These are phyloP conservation scores for Xylota segnis DNA, from an alignment of 2,888 invertebrate genomes.

Conservation along the genomic window DNA sequence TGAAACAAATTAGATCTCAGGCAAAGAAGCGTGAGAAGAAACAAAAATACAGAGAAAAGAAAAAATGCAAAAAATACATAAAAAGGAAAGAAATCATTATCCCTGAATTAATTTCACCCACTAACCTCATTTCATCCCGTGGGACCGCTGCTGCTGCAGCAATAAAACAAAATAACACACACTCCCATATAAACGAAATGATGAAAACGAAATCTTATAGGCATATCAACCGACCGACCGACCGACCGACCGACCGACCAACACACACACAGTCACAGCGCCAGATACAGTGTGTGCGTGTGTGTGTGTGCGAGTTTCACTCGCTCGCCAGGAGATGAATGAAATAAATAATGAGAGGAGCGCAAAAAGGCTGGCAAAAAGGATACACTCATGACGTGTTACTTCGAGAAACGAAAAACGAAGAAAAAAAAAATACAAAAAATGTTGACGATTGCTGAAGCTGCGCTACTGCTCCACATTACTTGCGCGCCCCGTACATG, in stretches of 20 bases:
- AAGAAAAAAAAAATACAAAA: no score
- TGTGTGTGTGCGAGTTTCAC: conserved; percentile 32
- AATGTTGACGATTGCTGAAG: conserved; percentile 47
- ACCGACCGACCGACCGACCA: no score
- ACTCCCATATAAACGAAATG: conserved; percentile 26
- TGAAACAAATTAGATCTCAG: conserved; percentile 68
- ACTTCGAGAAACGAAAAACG: conserved; percentile 43
- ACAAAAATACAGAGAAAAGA: conserved; percentile 26
- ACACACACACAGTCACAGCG: conserved; percentile 19
- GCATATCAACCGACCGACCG: conserved; percentile 17
- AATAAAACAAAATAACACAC: conserved; percentile 68
- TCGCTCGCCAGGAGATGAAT: conserved; percentile 67
- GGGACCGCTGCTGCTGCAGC: conserved; percentile 71
- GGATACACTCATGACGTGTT: conserved; percentile 50
- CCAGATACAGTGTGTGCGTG: conserved; percentile 32
- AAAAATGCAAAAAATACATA: conserved; percentile 26
- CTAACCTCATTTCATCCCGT: conserved; percentile 76
- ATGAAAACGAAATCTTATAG: conserved; percentile 62
- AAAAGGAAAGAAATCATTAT: conserved; percentile 74
- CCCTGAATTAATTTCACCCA: conserved; percentile 77
- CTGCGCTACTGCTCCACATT: conserved; percentile 74
- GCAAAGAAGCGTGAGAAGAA: conserved; percentile 50
- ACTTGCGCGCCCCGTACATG: conserved; percentile 69
- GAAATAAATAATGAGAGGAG: conserved; percentile 74
- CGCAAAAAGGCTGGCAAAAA: conserved; percentile 66